Conservation (phyloP, 2,888 invertebrate genomes). For the Mythimna pallens region DNA sequence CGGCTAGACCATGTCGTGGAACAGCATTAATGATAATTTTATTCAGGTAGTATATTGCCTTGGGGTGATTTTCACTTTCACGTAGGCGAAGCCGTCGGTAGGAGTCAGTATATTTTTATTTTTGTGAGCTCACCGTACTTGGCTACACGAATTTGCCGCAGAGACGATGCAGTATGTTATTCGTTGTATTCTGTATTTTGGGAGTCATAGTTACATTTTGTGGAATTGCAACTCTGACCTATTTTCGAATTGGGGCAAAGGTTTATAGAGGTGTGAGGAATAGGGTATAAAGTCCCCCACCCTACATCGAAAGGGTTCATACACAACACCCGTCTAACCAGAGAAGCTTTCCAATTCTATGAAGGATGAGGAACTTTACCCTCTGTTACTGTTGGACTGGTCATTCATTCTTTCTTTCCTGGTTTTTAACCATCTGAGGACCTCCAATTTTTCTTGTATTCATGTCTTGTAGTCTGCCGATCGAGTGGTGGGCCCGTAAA, state of each 20-base stretch:
- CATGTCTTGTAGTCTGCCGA: no score
- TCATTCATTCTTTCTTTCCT: neutral
- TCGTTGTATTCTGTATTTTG: neutral
- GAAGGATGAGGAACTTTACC: neutral
- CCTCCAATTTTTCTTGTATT: neutral
- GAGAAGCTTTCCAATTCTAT: neutral
- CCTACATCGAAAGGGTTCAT: neutral
- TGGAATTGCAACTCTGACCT: neutral
- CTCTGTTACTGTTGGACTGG: neutral
- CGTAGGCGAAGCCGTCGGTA: no score
- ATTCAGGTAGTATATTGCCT: no score
- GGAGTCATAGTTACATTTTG: neutral
- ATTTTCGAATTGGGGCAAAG: neutral
- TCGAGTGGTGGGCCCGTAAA: no score
- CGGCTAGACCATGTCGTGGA: no score
- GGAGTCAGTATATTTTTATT: neutral
- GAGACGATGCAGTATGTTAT: neutral
- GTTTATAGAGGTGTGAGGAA: neutral
- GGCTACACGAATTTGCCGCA: neutral
- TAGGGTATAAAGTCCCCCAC: neutral
- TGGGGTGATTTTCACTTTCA: no score
- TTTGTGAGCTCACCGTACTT: neutral
- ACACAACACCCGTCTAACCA: neutral
- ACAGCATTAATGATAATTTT: no score
- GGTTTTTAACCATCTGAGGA: neutral